Evolutionary conservation across 2,888 invertebrate genomes (phyloP).

Genomic region (Matsumyia berberina): DNA sequence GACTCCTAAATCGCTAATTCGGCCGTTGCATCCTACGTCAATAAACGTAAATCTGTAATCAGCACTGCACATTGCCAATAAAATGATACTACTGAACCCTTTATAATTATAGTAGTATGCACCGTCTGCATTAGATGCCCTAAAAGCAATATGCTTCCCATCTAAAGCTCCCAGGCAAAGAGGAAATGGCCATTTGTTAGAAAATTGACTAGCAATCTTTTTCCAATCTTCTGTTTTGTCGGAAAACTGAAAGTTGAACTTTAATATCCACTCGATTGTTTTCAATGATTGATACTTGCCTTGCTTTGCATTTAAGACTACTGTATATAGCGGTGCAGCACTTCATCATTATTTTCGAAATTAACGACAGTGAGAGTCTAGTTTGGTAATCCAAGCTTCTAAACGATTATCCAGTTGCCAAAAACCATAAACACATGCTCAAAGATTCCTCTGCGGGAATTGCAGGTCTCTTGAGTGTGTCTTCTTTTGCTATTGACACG

Average conservation of each 20-base stretch:
- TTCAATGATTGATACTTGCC: no score
- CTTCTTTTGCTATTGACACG: not conserved
- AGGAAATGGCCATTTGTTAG: not conserved
- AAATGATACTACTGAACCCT: not conserved
- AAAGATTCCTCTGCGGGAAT: conserved; percentile 3
- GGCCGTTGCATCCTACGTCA: not conserved
- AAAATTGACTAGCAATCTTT: not conserved
- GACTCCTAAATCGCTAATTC: not conserved
- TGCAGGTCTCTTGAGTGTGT: not conserved
- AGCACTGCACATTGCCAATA: not conserved
- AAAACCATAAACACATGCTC: not conserved
- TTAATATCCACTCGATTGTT: no score
- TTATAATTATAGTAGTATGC: conserved; percentile 1
- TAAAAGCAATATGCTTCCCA: conserved; percentile 7
- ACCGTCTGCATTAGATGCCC: not conserved
- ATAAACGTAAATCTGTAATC: not conserved
- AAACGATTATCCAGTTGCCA: not conserved
- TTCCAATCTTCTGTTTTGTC: not conserved
- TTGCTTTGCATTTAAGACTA: not conserved
- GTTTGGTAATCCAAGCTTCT: conserved; percentile 1
- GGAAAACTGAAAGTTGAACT: conserved; percentile 22
- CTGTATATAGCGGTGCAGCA: conserved; percentile 1
- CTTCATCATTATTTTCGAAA: not conserved
- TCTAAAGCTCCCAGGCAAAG: conserved; percentile 1
- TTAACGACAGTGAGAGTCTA: conserved; percentile 10